Percentiles rank a stretch among this genome's conserved stretches.
These are phyloP conservation scores for Chaetura pelagica DNA, from an alignment of 2,113 vertebrate species.

Conservation along the genomic window DNA sequence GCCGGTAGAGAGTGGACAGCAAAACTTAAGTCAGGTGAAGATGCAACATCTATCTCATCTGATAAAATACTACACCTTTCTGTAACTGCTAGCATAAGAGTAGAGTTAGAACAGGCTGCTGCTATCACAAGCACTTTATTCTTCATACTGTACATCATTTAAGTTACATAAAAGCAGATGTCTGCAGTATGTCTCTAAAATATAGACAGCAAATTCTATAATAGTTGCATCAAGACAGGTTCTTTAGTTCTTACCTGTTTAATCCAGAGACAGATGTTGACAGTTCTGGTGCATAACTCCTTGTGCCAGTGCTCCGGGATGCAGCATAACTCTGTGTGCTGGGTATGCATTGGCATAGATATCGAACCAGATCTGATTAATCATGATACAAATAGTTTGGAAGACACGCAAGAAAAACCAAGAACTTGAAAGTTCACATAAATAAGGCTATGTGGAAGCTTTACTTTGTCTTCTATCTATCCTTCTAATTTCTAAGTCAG, in stretches of 20 bases:
- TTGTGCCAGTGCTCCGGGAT: conserved; percentile 15
- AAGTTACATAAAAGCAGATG: not conserved
- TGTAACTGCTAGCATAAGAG: not conserved
- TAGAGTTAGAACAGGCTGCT: not conserved
- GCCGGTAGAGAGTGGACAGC: not conserved
- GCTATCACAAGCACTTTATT: not conserved
- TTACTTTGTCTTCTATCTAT: not conserved
- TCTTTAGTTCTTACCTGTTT: conserved; percentile 50
- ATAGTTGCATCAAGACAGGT: not conserved
- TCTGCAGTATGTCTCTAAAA: not conserved
- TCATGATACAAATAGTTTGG: not conserved
- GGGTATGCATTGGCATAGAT: not conserved
- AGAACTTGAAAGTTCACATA: not conserved
- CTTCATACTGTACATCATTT: not conserved
- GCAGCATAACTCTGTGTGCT: not conserved
- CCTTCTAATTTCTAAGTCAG: conserved; percentile 33
- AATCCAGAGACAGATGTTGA: conserved; percentile 28
- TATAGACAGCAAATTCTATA: not conserved
- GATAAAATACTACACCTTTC: not conserved
- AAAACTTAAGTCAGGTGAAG: not conserved
- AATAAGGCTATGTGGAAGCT: not conserved
- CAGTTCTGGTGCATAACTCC: not conserved
- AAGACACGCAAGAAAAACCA: not conserved
- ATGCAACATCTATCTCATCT: not conserved
- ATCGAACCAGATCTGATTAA: not conserved